Base-by-base conservation (phyloP, 2,888 invertebrate genomes). In the Pherbina coryleti region DNA sequence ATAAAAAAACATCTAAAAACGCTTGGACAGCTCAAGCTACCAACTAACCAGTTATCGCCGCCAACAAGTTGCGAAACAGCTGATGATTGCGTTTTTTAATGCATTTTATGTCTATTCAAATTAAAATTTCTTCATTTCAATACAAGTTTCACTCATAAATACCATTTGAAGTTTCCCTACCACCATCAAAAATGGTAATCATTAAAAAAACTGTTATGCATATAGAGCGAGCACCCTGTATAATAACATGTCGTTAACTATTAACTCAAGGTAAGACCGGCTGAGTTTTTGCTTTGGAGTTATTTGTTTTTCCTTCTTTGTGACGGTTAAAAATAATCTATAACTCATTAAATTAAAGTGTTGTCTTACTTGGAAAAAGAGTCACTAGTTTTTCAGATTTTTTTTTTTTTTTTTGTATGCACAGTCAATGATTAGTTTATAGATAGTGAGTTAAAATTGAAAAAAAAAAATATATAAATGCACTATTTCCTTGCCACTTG, bases 311-410 rank as follows among this genome's bases (percentile, higher is more conserved):
- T 44, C 11, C 44, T 11, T 11, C 2, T 14, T 31, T 31, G 0
- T 44, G 4, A 14, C 44, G 2, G 44, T 44, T 44, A 44, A 44
- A 44, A 11, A 28, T 60, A 28, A 60, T 60, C 25, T 25, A 22
- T 28, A 60, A 60, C 60, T 60, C 60, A 60, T 60, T 25, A 60
- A 60, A 25, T 60, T 60, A 5, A 60, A 60, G 60, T 60, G 28
- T 28, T 60, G 60, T 60, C 60, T 60, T 60, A 25, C 60, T 60
- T 60, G 22, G 28, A 60, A 60, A 60, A 28, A 60, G 11, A 44
- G 44, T 44, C 11, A 44, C 11, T 44, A 11, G n/a, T n/a, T n/a
- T n/a, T n/a, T n/a, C n/a, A n/a, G n/a, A n/a, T n/a, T n/a, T n/a
- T 44, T 44, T 44, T 44, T 44, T 44, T 44, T 11, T 2, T 37